phyloP scores from a whole-genome alignment of 2,888 invertebrate species.

The Stenotaenia linearis region DNA sequence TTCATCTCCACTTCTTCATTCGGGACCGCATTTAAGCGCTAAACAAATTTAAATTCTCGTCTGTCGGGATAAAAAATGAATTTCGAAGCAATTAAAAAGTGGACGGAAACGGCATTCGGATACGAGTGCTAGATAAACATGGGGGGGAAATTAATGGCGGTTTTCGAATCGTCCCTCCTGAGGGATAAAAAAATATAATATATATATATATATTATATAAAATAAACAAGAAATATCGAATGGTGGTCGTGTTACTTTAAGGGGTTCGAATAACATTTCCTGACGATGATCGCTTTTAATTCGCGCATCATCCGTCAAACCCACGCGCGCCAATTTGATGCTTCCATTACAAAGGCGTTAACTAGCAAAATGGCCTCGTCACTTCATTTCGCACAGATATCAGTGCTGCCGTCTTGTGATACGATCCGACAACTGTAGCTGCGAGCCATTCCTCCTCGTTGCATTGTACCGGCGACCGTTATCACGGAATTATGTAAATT shows the following conservation, averaged over 20 bases:
- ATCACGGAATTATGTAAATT: background rate
- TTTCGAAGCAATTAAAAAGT: too few species aligned
- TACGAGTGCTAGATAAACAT: too few species aligned
- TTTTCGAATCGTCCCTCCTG: too few species aligned
- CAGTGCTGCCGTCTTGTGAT: background rate
- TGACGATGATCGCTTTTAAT: background rate
- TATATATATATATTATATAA: background rate
- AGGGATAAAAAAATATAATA: too few species aligned
- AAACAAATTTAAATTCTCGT: background rate
- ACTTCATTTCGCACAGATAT: background rate
- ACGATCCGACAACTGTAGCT: background rate
- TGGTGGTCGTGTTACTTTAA: too few species aligned
- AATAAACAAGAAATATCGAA: too few species aligned
- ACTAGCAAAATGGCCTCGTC: background rate
- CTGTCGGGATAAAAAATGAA: too few species aligned
- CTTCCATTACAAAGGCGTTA: background rate
- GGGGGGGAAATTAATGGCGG: too few species aligned
- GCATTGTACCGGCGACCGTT: background rate
- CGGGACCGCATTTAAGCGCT: background rate
- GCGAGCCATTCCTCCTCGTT: background rate
- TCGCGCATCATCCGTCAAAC: background rate
- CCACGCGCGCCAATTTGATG: background rate
- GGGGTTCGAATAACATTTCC: background rate
- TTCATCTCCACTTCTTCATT: background rate
- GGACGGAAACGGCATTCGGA: too few species aligned